Percentiles rank a stretch among this genome's conserved stretches.
Evolutionary conservation across 2,113 vertebrate genomes (phyloP).

Genomic region (Oryzias celebensis): DNA sequence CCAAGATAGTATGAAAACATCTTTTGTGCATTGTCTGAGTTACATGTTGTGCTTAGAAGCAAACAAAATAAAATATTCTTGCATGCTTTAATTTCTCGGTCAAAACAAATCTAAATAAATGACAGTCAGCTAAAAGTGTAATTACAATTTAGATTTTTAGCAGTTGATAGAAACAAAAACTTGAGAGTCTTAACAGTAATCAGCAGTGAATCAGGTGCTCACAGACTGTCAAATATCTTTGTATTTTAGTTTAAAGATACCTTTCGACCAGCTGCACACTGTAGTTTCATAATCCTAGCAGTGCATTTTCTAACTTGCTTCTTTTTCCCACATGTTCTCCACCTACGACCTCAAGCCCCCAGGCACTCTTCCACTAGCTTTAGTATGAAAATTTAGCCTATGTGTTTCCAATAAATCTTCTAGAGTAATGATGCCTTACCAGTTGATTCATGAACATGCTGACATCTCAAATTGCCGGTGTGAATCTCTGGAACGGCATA

Average conservation of each 20-base stretch:
- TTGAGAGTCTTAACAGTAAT: background rate
- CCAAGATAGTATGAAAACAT: background rate
- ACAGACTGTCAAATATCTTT: background rate
- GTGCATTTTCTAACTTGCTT: conserved; percentile 10
- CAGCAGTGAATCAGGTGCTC: background rate
- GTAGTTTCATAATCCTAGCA: conserved; percentile 21
- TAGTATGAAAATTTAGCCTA: conserved; percentile 72
- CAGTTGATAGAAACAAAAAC: too few species aligned
- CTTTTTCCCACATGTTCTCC: conserved; percentile 42
- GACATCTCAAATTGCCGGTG: conserved; percentile 81
- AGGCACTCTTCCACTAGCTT: conserved; percentile 55
- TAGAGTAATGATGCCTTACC: conserved; percentile 75
- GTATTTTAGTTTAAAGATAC: background rate
- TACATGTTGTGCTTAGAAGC: too few species aligned
- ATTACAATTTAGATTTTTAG: background rate
- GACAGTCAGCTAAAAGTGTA: background rate
- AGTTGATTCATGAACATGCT: conserved; percentile 77
- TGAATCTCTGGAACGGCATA: conserved; percentile 78
- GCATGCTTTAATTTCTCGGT: too few species aligned
- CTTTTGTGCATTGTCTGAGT: background rate
- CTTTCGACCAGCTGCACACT: conserved; percentile 7
- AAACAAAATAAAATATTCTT: too few species aligned
- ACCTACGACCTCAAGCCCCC: conserved; percentile 31
- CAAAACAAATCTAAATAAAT: too few species aligned
- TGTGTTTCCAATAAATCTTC: conserved; percentile 79